A percentile compares a stretch with the other conserved stretches of the same genome.
Conservation (phyloP, 37 sponge, comb jelly and placozoan genomes). For the Amphimedon queenslandica region DNA sequence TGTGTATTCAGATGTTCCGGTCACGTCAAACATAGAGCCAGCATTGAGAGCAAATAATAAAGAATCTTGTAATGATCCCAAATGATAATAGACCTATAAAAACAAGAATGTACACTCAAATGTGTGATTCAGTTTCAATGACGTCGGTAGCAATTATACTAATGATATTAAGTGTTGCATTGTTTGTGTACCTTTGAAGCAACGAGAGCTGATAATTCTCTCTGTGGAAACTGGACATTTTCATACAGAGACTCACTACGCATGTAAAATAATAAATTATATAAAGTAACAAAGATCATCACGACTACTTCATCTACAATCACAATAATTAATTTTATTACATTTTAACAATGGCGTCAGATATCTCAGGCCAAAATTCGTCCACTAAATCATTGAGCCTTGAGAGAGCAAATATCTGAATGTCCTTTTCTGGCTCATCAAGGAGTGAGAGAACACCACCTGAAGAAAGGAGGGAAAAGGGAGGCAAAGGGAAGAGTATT, state of each 20-base stretch:
- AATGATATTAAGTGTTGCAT: no score
- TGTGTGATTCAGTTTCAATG: background rate
- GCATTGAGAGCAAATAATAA: slow-evolving; percentile 88
- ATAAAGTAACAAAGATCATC: no score
- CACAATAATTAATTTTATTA: slow-evolving; percentile 7
- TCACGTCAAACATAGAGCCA: slow-evolving; percentile 85
- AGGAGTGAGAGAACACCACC: slow-evolving; percentile 91
- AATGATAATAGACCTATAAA: slow-evolving; percentile 90
- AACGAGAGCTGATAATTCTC: slow-evolving; percentile 85
- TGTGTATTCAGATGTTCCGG: slow-evolving; percentile 83
- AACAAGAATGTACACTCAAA: no score
- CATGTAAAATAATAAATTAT: background rate
- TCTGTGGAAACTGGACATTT: slow-evolving; percentile 74
- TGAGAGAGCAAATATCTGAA: slow-evolving; percentile 87
- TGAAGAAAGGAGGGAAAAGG: slow-evolving; percentile 7
- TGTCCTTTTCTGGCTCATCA: slow-evolving; percentile 67
- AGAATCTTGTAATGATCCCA: slow-evolving; percentile 92
- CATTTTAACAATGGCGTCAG: slow-evolving; percentile 77
- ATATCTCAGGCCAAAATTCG: slow-evolving; percentile 96
- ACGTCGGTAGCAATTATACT: no score
- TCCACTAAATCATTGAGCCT: slow-evolving; percentile 87
- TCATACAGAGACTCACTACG: slow-evolving; percentile 88
- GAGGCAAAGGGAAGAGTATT: background rate
- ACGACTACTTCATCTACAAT: background rate
- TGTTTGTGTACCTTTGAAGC: slow-evolving; percentile 94